Evolutionary conservation across 2,113 vertebrate genomes (phyloP), one percentile per base, ranked within the genome.

Genomic region (western clawed frog (Xenopus tropicalis)): DNA sequence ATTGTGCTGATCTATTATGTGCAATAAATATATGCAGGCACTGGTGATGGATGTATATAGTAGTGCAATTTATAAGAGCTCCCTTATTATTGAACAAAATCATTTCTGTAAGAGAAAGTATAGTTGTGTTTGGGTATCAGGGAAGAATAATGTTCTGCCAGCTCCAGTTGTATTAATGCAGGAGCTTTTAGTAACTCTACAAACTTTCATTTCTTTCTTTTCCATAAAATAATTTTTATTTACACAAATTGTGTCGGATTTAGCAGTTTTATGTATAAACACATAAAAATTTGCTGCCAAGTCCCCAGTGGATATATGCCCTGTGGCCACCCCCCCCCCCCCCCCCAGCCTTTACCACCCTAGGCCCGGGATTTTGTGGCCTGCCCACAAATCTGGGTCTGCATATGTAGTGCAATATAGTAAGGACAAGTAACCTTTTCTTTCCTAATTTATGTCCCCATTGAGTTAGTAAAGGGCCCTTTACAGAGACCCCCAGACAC

Each of bases 71-170:
- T 64, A 42, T 25, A 17, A 64, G 19, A 11, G 9, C 61, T 64
- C 17, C 61, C 16, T 64, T 64, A n/a, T 17, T 11, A 21, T 17
- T 64, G 43, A 64, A 64, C 29, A 14, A 64, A 64, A 64, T 42
- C 19, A 64, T 63, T 63, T 63, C 24, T 37, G 14, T 63, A 7
- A 3, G 61, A 64, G 61, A 44, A 14, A 7, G 14, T 44, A 4
- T 21, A 65, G 62, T 4, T 14, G 1, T 43, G 25, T 20, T 44
- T n/a, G 62, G 43, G 20, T 44, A 44, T 44, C 37, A 65, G 5
- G 43, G 17, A 44, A 44, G 62, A 65, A 44, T 42, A 44, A 65
- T 43, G 37, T 16, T n/a, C 62, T 65, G 62, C 62, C 62, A 44
- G 11, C 3, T 65, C 37, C 62, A 65, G 3, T 43, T 65, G 29